Base-by-base conservation (phyloP, 2,888 invertebrate species). In the Cheilosia urbana region DNA sequence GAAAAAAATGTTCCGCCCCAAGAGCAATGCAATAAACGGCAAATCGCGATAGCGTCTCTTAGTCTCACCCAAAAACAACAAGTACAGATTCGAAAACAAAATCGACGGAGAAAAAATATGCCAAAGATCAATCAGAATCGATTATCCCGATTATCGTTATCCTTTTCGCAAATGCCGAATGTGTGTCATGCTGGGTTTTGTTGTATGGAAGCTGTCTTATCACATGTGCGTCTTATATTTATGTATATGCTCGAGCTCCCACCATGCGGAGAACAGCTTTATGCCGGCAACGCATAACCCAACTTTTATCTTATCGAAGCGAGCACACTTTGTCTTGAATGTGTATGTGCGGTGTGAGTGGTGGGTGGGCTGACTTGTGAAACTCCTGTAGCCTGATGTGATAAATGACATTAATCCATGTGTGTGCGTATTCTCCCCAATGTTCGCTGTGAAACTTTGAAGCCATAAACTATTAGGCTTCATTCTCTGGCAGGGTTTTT, bases 61-160 rank as follows among this genome's bases (percentile, higher is more conserved):
- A 57, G 47, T 49, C 24, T n/a, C 34, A 21, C 19, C 53, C 24
- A 24, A 40, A 24, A 49, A 40, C 42, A 40, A 60, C 34, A 62
- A 30, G 45, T 47, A 37, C 72, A 49, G 6, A 45, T 27, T 13
- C 5, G 45, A 58, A 30, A 53, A 51, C 13, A 34, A 37, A 45
- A 49, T 3, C 47, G 19, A 47, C 77, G 17, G 17, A 53, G 13
- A 55, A 47, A 45, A 34, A 53, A 68, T 66, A 71, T 71, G 71
- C 65, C 75, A 90, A 89, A 89, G 90, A 90, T 90, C 90, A 90
- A 90, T 90, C 91, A 91, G 90, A 91, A 89, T 87, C 89, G 90
- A 90, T 90, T 91, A 90, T 91, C 90, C 90, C 90, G 91, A 89
- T 91, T 90, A 90, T 90, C 89, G 88, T 90, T 91, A 91, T 91